These are phyloP conservation scores for Sacculina carcini DNA, from an alignment of 2,888 invertebrate species.

Conservation along the genomic window DNA sequence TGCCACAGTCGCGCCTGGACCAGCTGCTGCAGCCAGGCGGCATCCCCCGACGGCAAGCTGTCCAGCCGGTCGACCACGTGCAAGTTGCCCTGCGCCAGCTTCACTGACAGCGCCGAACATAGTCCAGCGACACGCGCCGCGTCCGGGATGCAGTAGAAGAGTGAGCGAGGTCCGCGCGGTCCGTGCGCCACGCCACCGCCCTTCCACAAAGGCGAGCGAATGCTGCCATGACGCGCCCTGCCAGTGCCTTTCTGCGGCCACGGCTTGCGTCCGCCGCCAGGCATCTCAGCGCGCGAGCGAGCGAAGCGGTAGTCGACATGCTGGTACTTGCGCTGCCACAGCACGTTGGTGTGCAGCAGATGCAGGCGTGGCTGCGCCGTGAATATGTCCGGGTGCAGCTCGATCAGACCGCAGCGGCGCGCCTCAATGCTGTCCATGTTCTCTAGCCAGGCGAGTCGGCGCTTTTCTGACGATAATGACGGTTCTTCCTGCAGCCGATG, in stretches of 20 bases:
- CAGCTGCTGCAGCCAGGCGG: conserved; percentile 47
- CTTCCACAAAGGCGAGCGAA: conserved; percentile 30
- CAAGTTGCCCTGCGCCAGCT: conserved; percentile 77
- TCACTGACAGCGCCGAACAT: conserved; percentile 54
- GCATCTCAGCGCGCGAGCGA: conserved; percentile 54
- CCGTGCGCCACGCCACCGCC: conserved; percentile 69
- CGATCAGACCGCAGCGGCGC: conserved; percentile 27
- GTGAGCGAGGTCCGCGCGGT: conserved; percentile 63
- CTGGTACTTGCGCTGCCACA: conserved; percentile 59
- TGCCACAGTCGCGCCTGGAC: conserved; percentile 77
- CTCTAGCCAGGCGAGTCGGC: conserved; percentile 11
- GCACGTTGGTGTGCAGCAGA: conserved; percentile 53
- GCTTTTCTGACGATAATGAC: too few species aligned
- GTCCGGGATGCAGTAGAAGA: conserved; percentile 81
- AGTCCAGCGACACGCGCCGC: conserved; percentile 48
- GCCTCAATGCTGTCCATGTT: conserved; percentile 7
- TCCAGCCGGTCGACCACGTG: conserved; percentile 62
- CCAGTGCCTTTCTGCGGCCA: conserved; percentile 93
- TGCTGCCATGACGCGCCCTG: conserved; percentile 68
- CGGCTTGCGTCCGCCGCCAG: conserved; percentile 73
- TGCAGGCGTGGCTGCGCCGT: conserved; percentile 59
- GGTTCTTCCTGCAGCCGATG: too few species aligned
- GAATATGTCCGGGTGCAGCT: conserved; percentile 70
- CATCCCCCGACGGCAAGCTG: conserved; percentile 59
- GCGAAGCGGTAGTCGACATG: conserved; percentile 52